A percentile compares a stretch with the other conserved stretches of the same genome.
Conservation (phyloP, 2,797 vertebrate genomes). For the Catharus ustulatus region DNA sequence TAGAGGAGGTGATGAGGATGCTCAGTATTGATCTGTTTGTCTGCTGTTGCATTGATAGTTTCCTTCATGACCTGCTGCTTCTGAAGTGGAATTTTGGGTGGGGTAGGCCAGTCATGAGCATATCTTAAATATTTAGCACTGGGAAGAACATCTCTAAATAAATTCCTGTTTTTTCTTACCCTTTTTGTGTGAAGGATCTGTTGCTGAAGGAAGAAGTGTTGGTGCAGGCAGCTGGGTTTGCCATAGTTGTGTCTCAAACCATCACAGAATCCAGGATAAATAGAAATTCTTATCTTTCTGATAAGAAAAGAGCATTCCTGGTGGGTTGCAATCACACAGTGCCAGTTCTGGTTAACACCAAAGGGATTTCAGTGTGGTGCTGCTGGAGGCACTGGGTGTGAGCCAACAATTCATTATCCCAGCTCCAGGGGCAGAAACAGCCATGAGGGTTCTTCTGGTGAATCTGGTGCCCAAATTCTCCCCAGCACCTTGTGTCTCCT, state of each 20-base stretch:
- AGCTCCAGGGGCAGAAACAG: not conserved
- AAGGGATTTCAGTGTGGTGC: accelerated
- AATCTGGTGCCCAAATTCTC: not conserved
- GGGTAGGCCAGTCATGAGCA: not conserved
- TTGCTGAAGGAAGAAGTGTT: not conserved
- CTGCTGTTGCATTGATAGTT: accelerated
- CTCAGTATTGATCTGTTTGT: not conserved
- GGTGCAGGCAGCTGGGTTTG: not conserved
- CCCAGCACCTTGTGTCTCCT: not conserved
- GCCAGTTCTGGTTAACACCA: not conserved
- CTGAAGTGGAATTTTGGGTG: not conserved
- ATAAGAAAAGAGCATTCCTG: not conserved
- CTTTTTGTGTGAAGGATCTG: not conserved
- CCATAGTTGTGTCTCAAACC: not conserved
- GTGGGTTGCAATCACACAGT: accelerated
- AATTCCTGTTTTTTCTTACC: not conserved
- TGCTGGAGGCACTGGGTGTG: not conserved
- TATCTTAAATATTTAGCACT: not conserved
- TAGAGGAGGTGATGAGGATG: not conserved
- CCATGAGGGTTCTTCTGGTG: not conserved
- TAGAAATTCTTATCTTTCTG: not conserved
- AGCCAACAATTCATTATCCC: not conserved
- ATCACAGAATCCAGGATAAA: not conserved
- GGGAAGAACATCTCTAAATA: not conserved
- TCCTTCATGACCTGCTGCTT: not conserved